Conservation (phyloP, 2,797 vertebrate genomes). For the Enteromius paludinosus region DNA sequence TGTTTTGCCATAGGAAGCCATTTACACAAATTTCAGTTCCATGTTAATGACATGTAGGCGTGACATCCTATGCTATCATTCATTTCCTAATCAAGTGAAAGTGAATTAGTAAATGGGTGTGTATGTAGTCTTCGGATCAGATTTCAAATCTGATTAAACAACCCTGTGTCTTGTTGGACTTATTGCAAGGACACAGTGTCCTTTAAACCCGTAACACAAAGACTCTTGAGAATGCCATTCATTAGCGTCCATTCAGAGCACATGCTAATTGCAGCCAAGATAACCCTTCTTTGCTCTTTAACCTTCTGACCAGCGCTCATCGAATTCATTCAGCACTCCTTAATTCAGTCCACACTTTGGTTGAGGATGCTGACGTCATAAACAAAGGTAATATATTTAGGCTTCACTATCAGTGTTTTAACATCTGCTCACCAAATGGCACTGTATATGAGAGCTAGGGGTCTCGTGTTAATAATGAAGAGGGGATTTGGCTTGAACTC, state of each 20-base stretch:
- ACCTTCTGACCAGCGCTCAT: slow-evolving; percentile 38
- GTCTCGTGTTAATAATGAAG: slow-evolving; percentile 38
- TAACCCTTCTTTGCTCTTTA: slow-evolving; percentile 53
- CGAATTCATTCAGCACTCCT: slow-evolving; percentile 2
- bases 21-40: slow-evolving; percentile 50
- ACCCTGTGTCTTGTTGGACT: slow-evolving; percentile 49
- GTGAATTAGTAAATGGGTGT: slow-evolving; percentile 54
- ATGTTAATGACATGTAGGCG: slow-evolving; percentile 57
- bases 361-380: slow-evolving; percentile 22
- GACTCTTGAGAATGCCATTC: slow-evolving; percentile 63
- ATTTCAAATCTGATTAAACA: slow-evolving; percentile 51
- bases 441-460: slow-evolving; percentile 19
- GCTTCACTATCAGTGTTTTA: slow-evolving; percentile 27
- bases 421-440: slow-evolving; percentile 40
- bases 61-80: slow-evolving; percentile 50
- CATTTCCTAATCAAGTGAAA: slow-evolving; percentile 70
- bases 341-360: slow-evolving; percentile 38
- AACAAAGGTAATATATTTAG: slow-evolving; percentile 30
- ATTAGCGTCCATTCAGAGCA: slow-evolving; percentile 55
- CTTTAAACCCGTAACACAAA: slow-evolving; percentile 57
- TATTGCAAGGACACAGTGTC: slow-evolving; percentile 43
- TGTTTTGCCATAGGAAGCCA: slow-evolving; percentile 8
- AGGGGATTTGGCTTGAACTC: slow-evolving; percentile 14
- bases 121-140: slow-evolving; percentile 57
- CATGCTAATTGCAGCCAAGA: slow-evolving; percentile 25